Base-by-base conservation (phyloP, 2,888 invertebrate species). In the Vanessa cardui region DNA sequence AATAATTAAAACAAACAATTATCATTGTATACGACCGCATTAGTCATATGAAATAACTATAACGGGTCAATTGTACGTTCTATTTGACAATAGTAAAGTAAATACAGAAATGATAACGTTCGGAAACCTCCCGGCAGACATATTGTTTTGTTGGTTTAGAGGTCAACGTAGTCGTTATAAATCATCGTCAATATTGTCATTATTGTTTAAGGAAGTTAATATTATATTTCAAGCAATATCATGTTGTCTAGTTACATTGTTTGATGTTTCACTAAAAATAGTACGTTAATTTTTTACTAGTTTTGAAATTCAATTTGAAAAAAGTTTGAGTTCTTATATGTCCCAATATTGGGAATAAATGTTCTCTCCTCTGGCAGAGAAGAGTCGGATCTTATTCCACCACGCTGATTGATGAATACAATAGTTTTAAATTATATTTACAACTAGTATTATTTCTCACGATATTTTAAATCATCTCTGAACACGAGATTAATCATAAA, bases 71-170 rank as follows among this genome's bases (percentile, higher is more conserved):
- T 64, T 62, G 33, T 59, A 60, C 45, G 61, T 62, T 64, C 45
- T 62, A 69, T 67, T 71, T 71, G 66, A 61, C 46, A 52, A 66
- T 66, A 64, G 61, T 66, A 60, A 26, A 62, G 61, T 66, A 64
- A 66, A 69, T 58, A 66, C 47, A 58, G 39, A 58, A 50, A 54
- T 31, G 63, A 70, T 70, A 70, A 70, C 56, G 58, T 70, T 64
- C 44, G 64, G 61, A 61, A 67, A 67, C 67, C 58, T 70, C 61
- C 20, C 39, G n/a, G 18, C 58, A 59, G 56, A 67, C 45, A 50
- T 63, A 64, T 67, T 67, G 61, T 70, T 67, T 64, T 60, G 61
- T 70, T 61, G 49, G 63, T 58, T 60, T 58, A 66, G 66, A 70
- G 61, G 67, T 70, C 70, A 64, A 12, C 58, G 52, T 62, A 44